Evolutionary conservation across 1,140 invertebrate genomes (phyloP).

Genomic region (Parapsyche elsis): DNA sequence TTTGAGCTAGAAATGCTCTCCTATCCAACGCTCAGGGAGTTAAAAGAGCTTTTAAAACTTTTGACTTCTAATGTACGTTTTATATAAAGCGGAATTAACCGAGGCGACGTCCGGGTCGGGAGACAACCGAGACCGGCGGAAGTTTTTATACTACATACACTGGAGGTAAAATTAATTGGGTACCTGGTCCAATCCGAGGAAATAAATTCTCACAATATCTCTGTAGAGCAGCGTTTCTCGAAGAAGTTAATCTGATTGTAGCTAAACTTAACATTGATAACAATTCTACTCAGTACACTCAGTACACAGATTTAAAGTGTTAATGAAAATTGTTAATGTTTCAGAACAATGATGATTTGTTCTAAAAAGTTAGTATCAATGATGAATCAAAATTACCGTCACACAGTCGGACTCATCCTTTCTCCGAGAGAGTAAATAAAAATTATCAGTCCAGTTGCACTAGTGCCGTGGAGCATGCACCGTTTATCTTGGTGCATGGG

Average conservation of each 20-base stretch:
- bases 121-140: constrained; percentile 1
- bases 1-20: background rate
- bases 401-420: background rate
- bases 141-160: constrained; percentile 1
- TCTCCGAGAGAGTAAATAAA: constrained; percentile 3
- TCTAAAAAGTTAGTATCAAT: too few species aligned
- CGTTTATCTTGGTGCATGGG: constrained; percentile 39
- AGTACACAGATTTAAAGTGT: too few species aligned
- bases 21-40: background rate
- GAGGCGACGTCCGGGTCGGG: background rate
- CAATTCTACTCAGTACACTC: too few species aligned
- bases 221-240: too few species aligned
- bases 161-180: too few species aligned
- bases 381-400: constrained; percentile 8
- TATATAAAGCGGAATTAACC: background rate
- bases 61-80: background rate
- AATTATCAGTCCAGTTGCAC: background rate
- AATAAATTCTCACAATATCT: too few species aligned
- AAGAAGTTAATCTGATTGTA: too few species aligned
- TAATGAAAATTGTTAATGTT: too few species aligned
- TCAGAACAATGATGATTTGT: too few species aligned
- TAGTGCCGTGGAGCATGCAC: background rate
- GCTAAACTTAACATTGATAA: background rate
- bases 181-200: too few species aligned
- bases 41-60: background rate